Conservation (phyloP, 37 sponge, comb jelly and placozoan genomes). For the Amphimedon queenslandica region DNA sequence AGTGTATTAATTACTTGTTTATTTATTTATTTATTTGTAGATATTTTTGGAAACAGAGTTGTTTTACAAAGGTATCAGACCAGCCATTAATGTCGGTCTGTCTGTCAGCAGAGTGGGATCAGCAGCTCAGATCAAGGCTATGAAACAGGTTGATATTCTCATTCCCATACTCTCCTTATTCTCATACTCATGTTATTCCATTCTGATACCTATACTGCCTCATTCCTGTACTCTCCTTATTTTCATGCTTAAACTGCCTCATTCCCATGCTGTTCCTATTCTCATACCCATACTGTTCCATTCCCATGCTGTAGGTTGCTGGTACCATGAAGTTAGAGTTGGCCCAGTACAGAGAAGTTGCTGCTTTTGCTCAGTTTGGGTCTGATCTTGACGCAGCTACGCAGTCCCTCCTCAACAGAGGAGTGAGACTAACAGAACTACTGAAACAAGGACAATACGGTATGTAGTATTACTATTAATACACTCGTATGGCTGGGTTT, state of each 20-base stretch:
- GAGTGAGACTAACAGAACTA: constrained; percentile 97
- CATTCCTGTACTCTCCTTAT: background rate
- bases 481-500: no score
- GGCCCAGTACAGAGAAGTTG: constrained; percentile 99
- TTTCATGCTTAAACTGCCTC: no score
- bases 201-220: background rate
- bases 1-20: background rate
- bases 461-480: no score
- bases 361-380: constrained; percentile 99
- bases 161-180: background rate
- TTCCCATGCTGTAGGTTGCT: constrained; percentile 76
- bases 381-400: constrained; percentile 98
- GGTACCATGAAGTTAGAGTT: constrained; percentile 99
- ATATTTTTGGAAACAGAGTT: constrained; percentile 98
- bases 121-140: constrained; percentile 97
- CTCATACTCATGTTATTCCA: background rate
- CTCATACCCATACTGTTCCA: background rate
- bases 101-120: constrained; percentile 98
- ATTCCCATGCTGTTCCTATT: background rate
- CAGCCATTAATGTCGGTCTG: constrained; percentile 99
- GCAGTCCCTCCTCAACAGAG: constrained; percentile 93
- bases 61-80: constrained; percentile 99
- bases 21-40: constrained; percentile 14
- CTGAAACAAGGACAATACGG: constrained; percentile 99
- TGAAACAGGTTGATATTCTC: constrained; percentile 88